These are phyloP conservation scores for Genyomyrus donnyi DNA, from an alignment of 2,113 vertebrate genomes.

Conservation along the genomic window DNA sequence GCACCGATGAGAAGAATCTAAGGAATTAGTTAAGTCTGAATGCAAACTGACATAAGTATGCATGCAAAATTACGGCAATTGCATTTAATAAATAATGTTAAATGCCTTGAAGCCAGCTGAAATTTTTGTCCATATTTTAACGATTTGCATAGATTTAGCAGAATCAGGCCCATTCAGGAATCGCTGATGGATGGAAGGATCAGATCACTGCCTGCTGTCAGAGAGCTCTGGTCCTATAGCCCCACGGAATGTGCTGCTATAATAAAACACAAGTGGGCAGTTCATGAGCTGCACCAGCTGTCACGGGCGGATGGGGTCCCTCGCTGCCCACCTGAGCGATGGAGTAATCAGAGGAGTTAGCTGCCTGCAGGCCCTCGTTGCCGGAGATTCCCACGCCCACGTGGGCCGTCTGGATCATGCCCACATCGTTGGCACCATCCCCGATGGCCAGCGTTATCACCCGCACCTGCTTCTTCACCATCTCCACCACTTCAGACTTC, in stretches of 20 bases:
- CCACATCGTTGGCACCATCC: slow-evolving; percentile 94
- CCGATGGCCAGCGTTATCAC: slow-evolving; percentile 93
- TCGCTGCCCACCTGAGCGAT: slow-evolving; percentile 78
- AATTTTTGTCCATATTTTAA: not conserved
- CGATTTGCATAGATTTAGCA: not conserved
- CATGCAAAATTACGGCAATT: not conserved
- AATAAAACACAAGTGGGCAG: not conserved
- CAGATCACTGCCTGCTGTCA: not conserved
- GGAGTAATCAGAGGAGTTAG: slow-evolving; percentile 97
- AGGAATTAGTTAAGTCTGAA: not conserved
- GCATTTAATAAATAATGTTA: not conserved
- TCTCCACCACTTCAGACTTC: slow-evolving; percentile 97
- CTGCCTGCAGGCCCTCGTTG: slow-evolving; percentile 93
- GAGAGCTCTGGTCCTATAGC: not conserved
- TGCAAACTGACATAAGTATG: not conserved
- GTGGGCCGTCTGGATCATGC: slow-evolving; percentile 97
- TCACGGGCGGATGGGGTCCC: no score
- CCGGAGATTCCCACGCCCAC: slow-evolving; percentile 95
- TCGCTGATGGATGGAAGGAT: not conserved
- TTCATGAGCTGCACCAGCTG: not conserved
- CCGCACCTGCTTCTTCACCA: slow-evolving; percentile 98
- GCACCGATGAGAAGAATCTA: not conserved
- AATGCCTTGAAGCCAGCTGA: not conserved
- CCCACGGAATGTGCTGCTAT: not conserved
- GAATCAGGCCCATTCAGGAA: not conserved